A percentile compares a stretch with the other conserved stretches of the same genome.
phyloP scores from a whole-genome alignment of 64 coral and sea anemone genomes.

The Montipora foliosa region DNA sequence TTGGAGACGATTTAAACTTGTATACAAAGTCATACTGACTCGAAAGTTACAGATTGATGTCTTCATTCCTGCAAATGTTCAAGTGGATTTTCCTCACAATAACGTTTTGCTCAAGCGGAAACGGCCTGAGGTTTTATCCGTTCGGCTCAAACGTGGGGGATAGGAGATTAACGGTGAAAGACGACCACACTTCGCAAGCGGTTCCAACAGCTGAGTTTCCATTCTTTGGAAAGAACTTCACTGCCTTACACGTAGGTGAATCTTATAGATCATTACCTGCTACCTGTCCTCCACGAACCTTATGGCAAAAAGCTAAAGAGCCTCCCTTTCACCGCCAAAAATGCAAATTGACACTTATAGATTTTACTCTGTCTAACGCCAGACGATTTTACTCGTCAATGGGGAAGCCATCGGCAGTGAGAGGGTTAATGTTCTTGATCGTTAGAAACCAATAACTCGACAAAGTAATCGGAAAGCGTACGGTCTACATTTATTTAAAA shows the following conservation, averaged over 20 bases:
- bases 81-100: neutral
- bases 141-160: neutral
- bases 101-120: too few relatives aligned
- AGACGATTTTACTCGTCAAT: too few relatives aligned
- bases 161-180: neutral
- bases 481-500: neutral
- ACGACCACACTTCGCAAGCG: neutral
- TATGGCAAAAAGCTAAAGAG: too few relatives aligned
- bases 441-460: neutral
- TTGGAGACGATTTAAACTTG: neutral
- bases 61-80: neutral
- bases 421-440: neutral
- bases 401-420: too few relatives aligned
- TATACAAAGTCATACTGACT: too few relatives aligned
- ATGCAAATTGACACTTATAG: too few relatives aligned
- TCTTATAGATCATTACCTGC: neutral
- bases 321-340: too few relatives aligned
- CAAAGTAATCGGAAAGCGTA: neutral
- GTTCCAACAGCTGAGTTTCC: neutral
- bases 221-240: conserved; percentile 27
- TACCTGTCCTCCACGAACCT: too few relatives aligned
- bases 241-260: neutral
- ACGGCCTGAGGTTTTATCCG: neutral
- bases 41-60: neutral
- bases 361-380: too few relatives aligned